Evolutionary conservation across 2,888 invertebrate genomes (phyloP), one percentile per base, ranked within the genome.

Genomic region (Diabrotica balteata): DNA sequence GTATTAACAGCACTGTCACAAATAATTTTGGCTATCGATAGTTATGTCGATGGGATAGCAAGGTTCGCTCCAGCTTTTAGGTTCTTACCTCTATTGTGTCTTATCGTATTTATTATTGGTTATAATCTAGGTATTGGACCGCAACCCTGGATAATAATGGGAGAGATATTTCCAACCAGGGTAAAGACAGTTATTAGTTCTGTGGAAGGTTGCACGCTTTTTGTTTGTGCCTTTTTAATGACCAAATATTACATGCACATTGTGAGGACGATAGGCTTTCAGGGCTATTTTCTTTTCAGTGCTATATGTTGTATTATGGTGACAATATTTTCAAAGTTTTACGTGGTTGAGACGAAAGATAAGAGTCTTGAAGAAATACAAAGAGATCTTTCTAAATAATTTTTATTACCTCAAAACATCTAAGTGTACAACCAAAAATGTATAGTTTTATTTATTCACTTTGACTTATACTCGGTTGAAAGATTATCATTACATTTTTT

Each of bases 61-160:
- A 46, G n/a, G 10, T 50, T 64, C 42, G 42, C 64, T 7, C 79
- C 81, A 0, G 81, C 77, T 10, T 85, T 93, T 54, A 81, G 86
- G 0, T 92, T 90, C 88, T 80, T 94, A 47, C 93, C 93, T 0
- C 86, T 94, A 47, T 80, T 89, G 7, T 89, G 91, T 0, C 82
- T 94, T 54, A 86, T 93, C 55, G 47, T 90, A 11, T 94, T 90
- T 84, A 91, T 93, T 69, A 84, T 90, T 63, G 88, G 90, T 0
- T 94, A 93, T 84, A 91, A 92, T 72, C 60, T 67, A 11, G 89
- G 90, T 1, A 88, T 91, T 60, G 93, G 95, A 3, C 91, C 93
- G 0, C 81, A 93, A 46, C 91, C 93, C 0, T 94, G 93, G 93
- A 90, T 93, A 0, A 89, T 94, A 47, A 88, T 93, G 87, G 91